Evolutionary conservation across 2,113 vertebrate genomes (phyloP).

Genomic region (Chamaea fasciata): DNA sequence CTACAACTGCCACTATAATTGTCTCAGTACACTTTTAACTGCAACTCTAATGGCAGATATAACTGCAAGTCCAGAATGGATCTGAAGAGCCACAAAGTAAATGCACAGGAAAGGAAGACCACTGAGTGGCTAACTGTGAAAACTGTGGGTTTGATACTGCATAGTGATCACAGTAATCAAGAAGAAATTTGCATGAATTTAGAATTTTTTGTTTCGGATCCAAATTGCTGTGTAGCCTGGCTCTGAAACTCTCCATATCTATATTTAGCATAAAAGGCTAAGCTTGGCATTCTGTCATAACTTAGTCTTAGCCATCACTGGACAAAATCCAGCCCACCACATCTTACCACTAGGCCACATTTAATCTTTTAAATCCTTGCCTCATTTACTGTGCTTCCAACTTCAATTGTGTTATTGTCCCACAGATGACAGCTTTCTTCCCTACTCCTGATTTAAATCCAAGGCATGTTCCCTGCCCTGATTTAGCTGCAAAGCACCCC

Average conservation of each 20-base stretch:
- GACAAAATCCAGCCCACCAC: neutral
- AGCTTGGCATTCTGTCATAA: neutral
- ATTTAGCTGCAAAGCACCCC: neutral
- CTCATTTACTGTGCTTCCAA: neutral
- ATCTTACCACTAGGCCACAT: neutral
- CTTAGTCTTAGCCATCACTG: neutral
- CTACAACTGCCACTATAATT: neutral
- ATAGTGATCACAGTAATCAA: neutral
- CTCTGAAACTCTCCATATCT: neutral
- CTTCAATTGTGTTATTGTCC: neutral
- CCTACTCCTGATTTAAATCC: neutral
- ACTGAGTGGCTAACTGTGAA: neutral
- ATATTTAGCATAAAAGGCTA: neutral
- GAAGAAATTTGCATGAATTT: neutral
- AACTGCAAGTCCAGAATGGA: neutral
- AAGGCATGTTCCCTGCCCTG: neutral
- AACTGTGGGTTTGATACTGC: neutral
- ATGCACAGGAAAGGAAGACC: neutral
- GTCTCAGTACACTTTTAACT: neutral
- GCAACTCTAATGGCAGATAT: neutral
- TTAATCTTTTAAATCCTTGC: neutral
- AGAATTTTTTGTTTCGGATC: neutral
- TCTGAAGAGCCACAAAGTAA: neutral
- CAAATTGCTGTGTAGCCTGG: neutral
- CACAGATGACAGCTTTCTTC: neutral